Conservation (phyloP, 2,797 vertebrate species). For the Pangasius djambal region DNA sequence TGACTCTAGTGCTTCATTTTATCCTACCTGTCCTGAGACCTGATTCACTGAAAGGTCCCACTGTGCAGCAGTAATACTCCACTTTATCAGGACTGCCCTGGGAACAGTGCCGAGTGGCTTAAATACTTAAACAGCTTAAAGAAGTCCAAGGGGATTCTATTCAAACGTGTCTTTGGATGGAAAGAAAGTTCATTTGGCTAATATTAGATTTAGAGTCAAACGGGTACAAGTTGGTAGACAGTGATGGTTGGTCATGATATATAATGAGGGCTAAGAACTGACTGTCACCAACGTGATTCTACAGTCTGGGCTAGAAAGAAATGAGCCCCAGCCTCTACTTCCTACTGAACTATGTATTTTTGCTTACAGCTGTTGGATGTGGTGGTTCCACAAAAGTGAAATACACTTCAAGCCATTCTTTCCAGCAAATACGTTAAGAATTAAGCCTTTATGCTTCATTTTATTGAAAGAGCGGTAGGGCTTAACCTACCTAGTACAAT, state of each 20-base stretch:
- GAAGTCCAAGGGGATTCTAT: slow-evolving; percentile 25
- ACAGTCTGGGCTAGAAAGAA: not conserved
- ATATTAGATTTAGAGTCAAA: slow-evolving; percentile 37
- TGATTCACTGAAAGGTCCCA: not conserved
- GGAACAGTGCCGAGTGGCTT: slow-evolving; percentile 21
- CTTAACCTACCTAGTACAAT: not conserved
- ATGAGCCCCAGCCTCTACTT: not conserved
- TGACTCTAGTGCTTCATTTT: slow-evolving; percentile 23
- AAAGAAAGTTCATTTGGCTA: not conserved
- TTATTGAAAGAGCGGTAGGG: not conserved
- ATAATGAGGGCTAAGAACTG: not conserved
- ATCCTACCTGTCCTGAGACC: slow-evolving; percentile 28
- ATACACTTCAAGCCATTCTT: not conserved
- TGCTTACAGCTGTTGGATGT: not conserved
- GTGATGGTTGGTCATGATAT: not conserved
- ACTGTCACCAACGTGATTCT: not conserved
- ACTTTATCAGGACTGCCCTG: slow-evolving; percentile 27
- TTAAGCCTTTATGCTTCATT: not conserved
- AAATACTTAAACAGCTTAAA: slow-evolving; percentile 28
- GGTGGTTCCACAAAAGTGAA: not conserved
- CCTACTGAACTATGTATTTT: not conserved
- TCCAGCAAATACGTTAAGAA: not conserved
- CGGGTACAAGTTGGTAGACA: not conserved
- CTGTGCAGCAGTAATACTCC: slow-evolving; percentile 8
- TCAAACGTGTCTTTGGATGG: slow-evolving; percentile 24